phyloP scores from a whole-genome alignment of 2,797 vertebrate species.

The Oophaga sylvatica region DNA sequence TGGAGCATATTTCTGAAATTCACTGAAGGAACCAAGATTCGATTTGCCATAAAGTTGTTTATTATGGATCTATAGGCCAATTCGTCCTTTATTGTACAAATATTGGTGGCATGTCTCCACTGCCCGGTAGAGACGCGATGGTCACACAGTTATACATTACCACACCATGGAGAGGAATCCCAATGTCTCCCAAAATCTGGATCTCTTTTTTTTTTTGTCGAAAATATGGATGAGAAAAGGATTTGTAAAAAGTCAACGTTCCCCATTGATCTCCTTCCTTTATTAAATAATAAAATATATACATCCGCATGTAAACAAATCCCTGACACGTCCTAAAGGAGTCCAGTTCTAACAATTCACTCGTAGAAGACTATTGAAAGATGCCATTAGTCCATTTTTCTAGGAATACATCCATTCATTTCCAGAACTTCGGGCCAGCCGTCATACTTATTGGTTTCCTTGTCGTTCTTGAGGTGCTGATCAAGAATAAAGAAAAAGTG shows the following conservation, averaged over 20 bases:
- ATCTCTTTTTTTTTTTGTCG: not conserved
- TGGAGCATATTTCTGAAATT: not conserved
- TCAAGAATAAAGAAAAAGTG: not conserved
- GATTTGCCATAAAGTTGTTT: not conserved
- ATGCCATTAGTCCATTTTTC: constrained; percentile 66
- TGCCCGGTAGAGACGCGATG: not conserved
- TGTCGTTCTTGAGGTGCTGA: constrained; percentile 76
- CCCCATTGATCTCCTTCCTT: not conserved
- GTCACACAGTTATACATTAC: not conserved
- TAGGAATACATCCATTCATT: constrained; percentile 82
- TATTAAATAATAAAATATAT: constrained; percentile 48
- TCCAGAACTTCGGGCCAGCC: constrained; percentile 83
- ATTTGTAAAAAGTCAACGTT: not conserved
- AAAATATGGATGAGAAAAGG: not conserved
- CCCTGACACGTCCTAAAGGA: not conserved
- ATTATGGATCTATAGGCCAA: not conserved
- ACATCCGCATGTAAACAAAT: constrained; percentile 31
- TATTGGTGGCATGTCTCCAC: not conserved
- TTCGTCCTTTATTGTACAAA: too few species aligned
- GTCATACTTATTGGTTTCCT: constrained; percentile 76
- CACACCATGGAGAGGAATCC: too few species aligned
- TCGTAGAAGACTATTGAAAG: not conserved
- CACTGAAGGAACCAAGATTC: not conserved
- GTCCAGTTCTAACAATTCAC: not conserved
- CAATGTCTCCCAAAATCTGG: not conserved